Conservation (phyloP, 2,113 vertebrate species). For the Coturnix japonica region DNA sequence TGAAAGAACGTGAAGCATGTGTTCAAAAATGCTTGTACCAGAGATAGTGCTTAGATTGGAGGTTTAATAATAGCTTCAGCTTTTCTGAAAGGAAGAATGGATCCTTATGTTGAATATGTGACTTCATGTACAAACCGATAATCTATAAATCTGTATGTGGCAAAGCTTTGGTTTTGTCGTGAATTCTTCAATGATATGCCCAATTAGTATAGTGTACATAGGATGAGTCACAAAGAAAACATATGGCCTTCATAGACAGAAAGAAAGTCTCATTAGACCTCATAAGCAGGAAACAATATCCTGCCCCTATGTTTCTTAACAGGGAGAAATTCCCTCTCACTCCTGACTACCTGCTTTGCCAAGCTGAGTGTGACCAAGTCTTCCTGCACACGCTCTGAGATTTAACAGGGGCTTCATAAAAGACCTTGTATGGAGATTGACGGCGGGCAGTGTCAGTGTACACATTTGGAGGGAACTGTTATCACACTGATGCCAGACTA, state of each 20-base stretch:
- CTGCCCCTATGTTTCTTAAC: background rate
- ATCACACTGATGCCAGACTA: background rate
- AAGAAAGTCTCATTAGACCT: background rate
- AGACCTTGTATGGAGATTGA: rapidly evolving
- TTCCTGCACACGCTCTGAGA: background rate
- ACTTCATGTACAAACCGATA: background rate
- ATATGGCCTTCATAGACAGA: background rate
- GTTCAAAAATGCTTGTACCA: background rate
- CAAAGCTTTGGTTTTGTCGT: background rate
- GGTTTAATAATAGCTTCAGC: background rate
- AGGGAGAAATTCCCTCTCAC: background rate
- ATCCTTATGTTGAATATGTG: background rate
- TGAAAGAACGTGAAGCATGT: background rate
- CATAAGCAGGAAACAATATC: background rate
- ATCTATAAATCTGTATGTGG: background rate
- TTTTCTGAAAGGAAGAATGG: background rate
- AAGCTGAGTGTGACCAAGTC: background rate
- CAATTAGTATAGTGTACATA: background rate
- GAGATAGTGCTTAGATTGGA: background rate
- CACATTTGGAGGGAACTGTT: background rate
- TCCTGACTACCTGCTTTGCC: background rate
- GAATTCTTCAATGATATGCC: background rate
- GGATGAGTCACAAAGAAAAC: background rate
- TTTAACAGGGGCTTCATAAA: background rate
- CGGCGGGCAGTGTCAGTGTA: background rate